Percentiles rank a stretch among this genome's conserved stretches.
These are phyloP conservation scores for Ophraella communa DNA, from an alignment of 2,888 invertebrate species.

Conservation along the genomic window DNA sequence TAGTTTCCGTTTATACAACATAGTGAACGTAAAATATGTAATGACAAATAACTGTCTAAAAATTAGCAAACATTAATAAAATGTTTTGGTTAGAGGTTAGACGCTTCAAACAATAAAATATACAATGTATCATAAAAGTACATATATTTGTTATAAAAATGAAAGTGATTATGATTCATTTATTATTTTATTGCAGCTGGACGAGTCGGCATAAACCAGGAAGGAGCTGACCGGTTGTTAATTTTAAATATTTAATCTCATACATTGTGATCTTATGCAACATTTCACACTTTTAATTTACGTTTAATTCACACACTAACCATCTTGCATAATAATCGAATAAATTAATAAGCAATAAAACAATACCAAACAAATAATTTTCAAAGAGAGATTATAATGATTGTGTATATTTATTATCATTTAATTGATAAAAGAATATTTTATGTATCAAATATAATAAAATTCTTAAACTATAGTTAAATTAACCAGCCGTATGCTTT, in stretches of 20 bases:
- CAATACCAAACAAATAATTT: background rate
- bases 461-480: too few species aligned
- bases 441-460: too few species aligned
- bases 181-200: background rate
- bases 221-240: background rate
- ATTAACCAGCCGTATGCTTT: too few species aligned
- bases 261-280: background rate
- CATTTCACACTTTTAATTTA: background rate
- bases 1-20: background rate
- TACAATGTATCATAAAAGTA: background rate
- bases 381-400: background rate
- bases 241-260: background rate
- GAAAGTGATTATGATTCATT: background rate
- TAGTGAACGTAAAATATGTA: background rate
- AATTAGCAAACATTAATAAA: too few species aligned
- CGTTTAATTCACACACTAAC: background rate
- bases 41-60: conserved; percentile 1
- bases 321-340: background rate
- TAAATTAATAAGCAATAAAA: background rate
- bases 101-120: too few species aligned
- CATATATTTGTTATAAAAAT: background rate
- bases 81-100: too few species aligned
- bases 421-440: background rate
- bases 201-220: background rate
- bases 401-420: background rate